A percentile compares a stretch with the other conserved stretches of the same genome.
These are phyloP conservation scores for Lipotes vexillifer DNA, from an alignment of 2,113 vertebrate genomes.

Conservation along the genomic window DNA sequence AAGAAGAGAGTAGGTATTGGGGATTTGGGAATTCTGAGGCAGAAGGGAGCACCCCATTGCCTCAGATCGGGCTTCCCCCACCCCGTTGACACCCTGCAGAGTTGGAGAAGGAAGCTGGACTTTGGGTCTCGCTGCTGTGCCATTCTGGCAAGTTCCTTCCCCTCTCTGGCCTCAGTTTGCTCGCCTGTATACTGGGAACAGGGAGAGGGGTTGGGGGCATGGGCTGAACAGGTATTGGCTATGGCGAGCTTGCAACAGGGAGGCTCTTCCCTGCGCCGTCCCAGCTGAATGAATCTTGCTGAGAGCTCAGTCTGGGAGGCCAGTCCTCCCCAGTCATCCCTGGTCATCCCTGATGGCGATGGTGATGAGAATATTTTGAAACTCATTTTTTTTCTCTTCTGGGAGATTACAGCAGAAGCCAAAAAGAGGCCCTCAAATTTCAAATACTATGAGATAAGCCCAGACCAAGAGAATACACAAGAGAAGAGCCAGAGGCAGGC, in stretches of 20 bases:
- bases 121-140: not conserved
- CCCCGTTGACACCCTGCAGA: not conserved
- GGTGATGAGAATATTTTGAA: not conserved
- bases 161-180: not conserved
- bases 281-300: not conserved
- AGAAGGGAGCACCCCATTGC: not conserved
- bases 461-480: not conserved
- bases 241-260: not conserved
- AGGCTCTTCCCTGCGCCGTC: too few relatives aligned
- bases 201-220: not conserved
- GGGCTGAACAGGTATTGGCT: not conserved
- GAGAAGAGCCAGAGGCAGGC: not conserved
- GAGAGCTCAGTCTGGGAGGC: not conserved
- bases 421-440: not conserved
- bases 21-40: not conserved
- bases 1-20: not conserved
- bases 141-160: not conserved
- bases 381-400: not conserved
- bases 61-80: not conserved
- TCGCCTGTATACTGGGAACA: not conserved
- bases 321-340: not conserved
- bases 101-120: not conserved
- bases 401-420: not conserved
- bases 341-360: rapidly evolving
- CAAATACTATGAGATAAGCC: not conserved